Evolutionary conservation across 2,888 invertebrate species (phyloP).

Genomic region (Fragum sueziense): DNA sequence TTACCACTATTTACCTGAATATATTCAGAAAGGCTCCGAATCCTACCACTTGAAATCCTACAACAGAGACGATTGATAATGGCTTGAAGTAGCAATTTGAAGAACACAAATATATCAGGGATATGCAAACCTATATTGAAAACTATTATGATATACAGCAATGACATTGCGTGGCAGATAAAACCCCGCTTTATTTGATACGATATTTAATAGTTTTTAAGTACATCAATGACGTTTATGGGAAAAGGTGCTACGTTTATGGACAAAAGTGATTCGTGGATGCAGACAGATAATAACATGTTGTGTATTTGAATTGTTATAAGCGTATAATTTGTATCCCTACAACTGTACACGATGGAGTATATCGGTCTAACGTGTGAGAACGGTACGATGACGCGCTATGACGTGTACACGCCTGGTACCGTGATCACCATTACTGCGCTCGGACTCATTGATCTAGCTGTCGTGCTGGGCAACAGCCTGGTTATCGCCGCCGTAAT

Average conservation of each 20-base stretch:
- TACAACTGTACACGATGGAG: conserved; percentile 17
- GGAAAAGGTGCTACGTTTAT: not conserved
- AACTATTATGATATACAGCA: too few species aligned
- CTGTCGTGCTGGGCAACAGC: conserved; percentile 95
- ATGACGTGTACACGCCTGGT: conserved; percentile 21
- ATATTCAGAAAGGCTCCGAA: too few species aligned
- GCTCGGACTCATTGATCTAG: conserved; percentile 82
- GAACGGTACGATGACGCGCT: conserved; percentile 24
- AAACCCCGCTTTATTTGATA: not conserved
- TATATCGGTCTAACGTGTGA: conserved; percentile 30
- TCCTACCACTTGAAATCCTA: too few species aligned
- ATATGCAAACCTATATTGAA: too few species aligned
- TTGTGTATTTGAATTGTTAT: not conserved
- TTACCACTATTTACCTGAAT: too few species aligned
- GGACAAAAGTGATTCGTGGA: not conserved
- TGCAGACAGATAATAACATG: conserved; percentile 35
- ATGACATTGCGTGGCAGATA: not conserved
- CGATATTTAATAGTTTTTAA: not conserved
- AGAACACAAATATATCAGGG: too few species aligned
- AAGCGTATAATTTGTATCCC: not conserved
- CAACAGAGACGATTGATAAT: too few species aligned
- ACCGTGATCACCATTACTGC: conserved; percentile 44
- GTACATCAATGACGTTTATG: not conserved
- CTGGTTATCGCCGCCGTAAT: conserved; percentile 96
- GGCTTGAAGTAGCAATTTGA: too few species aligned